Evolutionary conservation across 30 jellyfish, hydroid and myxozoan species (phyloP).

Genomic region (Aurelia coerulea): DNA sequence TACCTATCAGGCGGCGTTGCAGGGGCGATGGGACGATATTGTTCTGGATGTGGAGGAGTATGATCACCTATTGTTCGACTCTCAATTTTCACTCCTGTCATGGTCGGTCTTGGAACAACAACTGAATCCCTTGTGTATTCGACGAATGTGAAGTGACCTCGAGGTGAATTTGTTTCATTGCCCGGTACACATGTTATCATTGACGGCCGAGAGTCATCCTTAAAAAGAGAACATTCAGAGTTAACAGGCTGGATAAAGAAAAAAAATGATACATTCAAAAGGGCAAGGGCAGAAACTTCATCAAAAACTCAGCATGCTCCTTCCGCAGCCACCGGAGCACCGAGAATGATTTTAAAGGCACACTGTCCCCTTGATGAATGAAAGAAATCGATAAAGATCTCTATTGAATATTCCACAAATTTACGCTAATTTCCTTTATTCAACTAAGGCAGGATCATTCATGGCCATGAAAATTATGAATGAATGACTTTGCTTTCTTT

Average conservation of each 20-base stretch:
- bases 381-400: too few species aligned
- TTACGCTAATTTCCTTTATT: too few species aligned
- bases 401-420: too few species aligned
- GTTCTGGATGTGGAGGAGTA: slow-evolving; percentile 42
- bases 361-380: too few species aligned
- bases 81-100: slow-evolving; percentile 47
- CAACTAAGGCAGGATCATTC: too few species aligned
- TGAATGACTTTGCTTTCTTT: too few species aligned
- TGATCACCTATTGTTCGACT: slow-evolving; percentile 6
- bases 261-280: not conserved
- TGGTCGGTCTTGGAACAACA: slow-evolving; percentile 54
- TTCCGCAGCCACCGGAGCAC: too few species aligned
- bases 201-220: slow-evolving; percentile 75
- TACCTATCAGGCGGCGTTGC: slow-evolving; percentile 19
- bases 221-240: not conserved
- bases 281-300: too few species aligned
- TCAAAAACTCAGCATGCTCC: too few species aligned
- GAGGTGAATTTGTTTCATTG: slow-evolving; percentile 34
- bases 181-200: slow-evolving; percentile 59
- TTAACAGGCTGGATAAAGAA: not conserved
- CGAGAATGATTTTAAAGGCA: too few species aligned
- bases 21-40: slow-evolving; percentile 16
- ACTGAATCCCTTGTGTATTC: slow-evolving; percentile 66
- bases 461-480: too few species aligned
- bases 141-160: slow-evolving; percentile 44